Conservation (phyloP, 1,140 invertebrate species). For the Drosophila grimshawi region DNA sequence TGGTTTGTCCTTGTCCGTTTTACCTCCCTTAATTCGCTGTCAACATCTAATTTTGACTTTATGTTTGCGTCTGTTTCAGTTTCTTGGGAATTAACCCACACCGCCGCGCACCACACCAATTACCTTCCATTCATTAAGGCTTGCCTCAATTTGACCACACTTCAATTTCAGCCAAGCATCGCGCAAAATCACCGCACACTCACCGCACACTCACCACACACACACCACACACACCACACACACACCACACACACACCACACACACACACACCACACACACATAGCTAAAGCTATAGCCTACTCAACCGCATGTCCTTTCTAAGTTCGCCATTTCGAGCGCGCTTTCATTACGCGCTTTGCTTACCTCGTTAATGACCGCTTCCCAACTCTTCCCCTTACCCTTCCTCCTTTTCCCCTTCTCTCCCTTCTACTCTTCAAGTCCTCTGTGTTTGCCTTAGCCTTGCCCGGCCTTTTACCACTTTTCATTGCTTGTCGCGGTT, state of each 20-base stretch:
- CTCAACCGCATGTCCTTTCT: slow-evolving; percentile 27
- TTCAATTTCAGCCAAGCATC: slow-evolving; percentile 39
- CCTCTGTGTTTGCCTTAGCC: no score
- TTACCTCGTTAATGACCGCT: slow-evolving; percentile 48
- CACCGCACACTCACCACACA: slow-evolving; percentile 2
- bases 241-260: background rate
- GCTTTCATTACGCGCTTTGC: slow-evolving; percentile 21
- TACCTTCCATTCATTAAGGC: slow-evolving; percentile 45
- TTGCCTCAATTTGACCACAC: slow-evolving; percentile 51
- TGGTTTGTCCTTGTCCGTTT: no score
- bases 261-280: background rate
- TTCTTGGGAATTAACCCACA: background rate
- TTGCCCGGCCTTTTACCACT: slow-evolving; percentile 40
- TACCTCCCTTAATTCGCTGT: background rate
- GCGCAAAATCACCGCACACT: background rate
- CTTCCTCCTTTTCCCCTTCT: slow-evolving; percentile 2
- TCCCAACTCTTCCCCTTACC: background rate
- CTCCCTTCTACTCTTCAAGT: background rate
- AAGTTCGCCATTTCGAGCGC: slow-evolving; percentile 5
- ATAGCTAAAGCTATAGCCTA: slow-evolving; percentile 3
- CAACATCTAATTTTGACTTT: slow-evolving; percentile 17
- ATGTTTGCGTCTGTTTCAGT: slow-evolving; percentile 13
- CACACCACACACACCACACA: slow-evolving; percentile 1
- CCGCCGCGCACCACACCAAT: slow-evolving; percentile 23
- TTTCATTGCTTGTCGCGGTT: slow-evolving; percentile 16